Percentiles rank a stretch among this genome's conserved stretches.
Conservation (phyloP, 2,113 vertebrate species). For the Psephotus haematonotus region DNA sequence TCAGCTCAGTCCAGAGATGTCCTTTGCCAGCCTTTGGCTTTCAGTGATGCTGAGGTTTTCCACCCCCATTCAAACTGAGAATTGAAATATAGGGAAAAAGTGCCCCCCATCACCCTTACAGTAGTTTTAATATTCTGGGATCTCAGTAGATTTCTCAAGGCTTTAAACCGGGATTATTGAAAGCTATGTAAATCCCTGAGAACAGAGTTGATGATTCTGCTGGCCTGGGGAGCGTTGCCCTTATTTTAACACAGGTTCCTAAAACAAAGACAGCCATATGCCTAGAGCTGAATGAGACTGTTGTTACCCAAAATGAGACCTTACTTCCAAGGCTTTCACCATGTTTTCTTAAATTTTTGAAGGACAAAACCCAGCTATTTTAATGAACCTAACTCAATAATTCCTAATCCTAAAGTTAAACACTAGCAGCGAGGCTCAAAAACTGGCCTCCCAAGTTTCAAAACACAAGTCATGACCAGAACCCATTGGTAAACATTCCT, state of each 20-base stretch:
- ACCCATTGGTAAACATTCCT: conserved; percentile 71
- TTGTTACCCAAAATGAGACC: conserved; percentile 50
- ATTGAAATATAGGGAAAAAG: neutral
- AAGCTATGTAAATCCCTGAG: conserved; percentile 11
- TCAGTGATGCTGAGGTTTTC: neutral
- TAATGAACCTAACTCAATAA: conserved; percentile 74
- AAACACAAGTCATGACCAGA: conserved; percentile 67
- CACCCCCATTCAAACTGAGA: neutral
- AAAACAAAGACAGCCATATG: conserved; percentile 64
- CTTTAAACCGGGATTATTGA: conserved; percentile 8
- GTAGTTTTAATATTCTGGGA: neutral
- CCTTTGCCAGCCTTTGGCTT: neutral
- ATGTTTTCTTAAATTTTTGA: conserved; percentile 64
- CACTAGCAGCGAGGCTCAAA: conserved; percentile 57
- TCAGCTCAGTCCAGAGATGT: neutral
- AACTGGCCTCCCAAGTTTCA: conserved; percentile 64
- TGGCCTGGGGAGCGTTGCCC: neutral
- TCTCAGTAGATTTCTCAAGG: neutral
- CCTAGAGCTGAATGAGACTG: conserved; percentile 42
- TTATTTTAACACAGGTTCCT: conserved; percentile 44
- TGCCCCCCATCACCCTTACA: neutral
- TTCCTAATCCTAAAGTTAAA: conserved; percentile 73
- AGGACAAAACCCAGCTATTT: conserved; percentile 66
- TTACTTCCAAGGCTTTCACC: conserved; percentile 46
- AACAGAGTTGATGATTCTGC: conserved; percentile 36